A percentile compares a stretch with the other conserved stretches of the same genome.
phyloP scores from a whole-genome alignment of 2,888 invertebrate species.

The Cotesia congregata region DNA sequence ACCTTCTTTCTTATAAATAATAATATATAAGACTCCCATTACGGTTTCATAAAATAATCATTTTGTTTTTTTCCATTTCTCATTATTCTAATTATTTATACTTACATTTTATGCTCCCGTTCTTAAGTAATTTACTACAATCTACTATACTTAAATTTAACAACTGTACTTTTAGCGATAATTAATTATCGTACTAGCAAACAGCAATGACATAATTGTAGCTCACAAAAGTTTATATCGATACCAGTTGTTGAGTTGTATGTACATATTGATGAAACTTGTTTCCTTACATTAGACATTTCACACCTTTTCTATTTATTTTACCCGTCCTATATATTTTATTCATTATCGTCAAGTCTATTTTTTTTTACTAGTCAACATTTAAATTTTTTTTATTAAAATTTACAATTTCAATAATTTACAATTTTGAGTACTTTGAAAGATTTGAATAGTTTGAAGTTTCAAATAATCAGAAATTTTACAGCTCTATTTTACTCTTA shows the following conservation, averaged over 20 bases:
- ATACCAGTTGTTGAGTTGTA: neutral
- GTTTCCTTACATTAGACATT: neutral
- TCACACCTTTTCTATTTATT: neutral
- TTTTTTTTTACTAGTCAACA: neutral
- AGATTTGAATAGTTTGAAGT: too few relatives aligned
- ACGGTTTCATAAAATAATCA: neutral
- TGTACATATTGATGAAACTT: neutral
- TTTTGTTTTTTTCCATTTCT: neutral
- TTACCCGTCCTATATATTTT: neutral
- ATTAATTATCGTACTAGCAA: neutral
- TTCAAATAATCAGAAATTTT: too few relatives aligned
- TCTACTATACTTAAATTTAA: neutral
- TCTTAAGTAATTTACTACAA: neutral
- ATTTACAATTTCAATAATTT: too few relatives aligned
- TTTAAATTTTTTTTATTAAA: too few relatives aligned
- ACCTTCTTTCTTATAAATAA: neutral
- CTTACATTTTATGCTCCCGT: neutral
- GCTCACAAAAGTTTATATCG: neutral
- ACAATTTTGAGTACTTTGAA: too few relatives aligned
- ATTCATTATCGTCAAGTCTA: neutral
- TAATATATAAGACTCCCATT: too few relatives aligned
- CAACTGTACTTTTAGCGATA: neutral
- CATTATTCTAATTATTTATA: neutral
- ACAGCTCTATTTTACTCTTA: too few relatives aligned
- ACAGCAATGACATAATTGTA: neutral